These are phyloP conservation scores for Bradypus variegatus DNA, from an alignment of 2,797 vertebrate genomes.

Conservation along the genomic window DNA sequence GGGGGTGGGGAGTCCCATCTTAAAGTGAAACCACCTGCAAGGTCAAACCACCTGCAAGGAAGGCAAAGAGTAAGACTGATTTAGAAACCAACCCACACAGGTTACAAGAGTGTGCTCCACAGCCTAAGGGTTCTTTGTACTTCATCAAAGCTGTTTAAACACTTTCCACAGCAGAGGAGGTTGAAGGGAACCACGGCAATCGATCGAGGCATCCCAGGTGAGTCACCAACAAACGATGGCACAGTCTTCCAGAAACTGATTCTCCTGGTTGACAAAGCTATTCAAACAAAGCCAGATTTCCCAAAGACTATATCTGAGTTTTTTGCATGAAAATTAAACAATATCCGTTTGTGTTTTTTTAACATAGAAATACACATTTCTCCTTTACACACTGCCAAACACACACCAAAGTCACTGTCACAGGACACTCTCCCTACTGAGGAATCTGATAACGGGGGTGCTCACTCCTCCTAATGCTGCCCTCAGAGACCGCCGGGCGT, in stretches of 20 bases:
- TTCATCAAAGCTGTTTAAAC: conserved; percentile 40
- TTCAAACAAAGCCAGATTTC: conserved; percentile 56
- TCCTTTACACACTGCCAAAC: conserved; percentile 47
- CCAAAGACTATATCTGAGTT: conserved; percentile 44
- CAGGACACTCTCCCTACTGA: too few species aligned
- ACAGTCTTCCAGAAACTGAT: conserved; percentile 35
- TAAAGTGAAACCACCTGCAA: conserved; percentile 42
- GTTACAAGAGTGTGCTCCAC: neutral
- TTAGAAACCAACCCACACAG: neutral
- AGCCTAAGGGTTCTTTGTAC: conserved; percentile 21
- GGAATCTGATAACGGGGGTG: too few species aligned
- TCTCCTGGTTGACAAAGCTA: conserved; percentile 49
- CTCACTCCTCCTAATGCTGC: too few species aligned
- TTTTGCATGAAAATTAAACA: conserved; percentile 61
- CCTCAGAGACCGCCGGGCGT: too few species aligned
- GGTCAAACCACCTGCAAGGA: conserved; percentile 60
- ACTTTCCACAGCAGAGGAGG: conserved; percentile 39
- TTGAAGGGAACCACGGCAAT: conserved; percentile 45
- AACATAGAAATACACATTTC: conserved; percentile 59
- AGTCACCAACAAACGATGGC: conserved; percentile 57
- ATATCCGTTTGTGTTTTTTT: conserved; percentile 41
- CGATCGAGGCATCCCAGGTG: conserved; percentile 58
- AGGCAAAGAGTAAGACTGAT: neutral
- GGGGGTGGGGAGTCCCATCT: neutral
- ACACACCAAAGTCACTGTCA: conserved; percentile 49